Conservation (phyloP, 2,113 vertebrate species). For the Physeter macrocephalus region DNA sequence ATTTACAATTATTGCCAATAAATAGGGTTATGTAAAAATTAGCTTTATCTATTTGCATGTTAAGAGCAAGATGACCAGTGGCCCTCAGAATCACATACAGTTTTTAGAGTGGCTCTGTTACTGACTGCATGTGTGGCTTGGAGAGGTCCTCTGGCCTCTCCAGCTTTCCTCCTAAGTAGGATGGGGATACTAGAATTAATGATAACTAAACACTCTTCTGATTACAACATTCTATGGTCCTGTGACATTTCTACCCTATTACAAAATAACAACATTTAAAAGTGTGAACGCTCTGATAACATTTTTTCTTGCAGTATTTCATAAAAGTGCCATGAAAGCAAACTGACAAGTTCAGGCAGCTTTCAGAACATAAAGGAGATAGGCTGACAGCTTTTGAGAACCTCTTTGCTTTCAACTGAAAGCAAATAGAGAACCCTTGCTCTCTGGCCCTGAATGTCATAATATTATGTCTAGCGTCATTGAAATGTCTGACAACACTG, state of each 20-base stretch:
- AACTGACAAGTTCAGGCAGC: constrained; percentile 22
- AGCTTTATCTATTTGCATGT: not conserved
- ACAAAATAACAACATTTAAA: constrained; percentile 27
- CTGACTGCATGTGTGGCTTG: not conserved
- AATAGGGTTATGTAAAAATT: not conserved
- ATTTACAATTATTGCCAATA: not conserved
- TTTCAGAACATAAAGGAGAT: constrained; percentile 5
- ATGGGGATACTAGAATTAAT: not conserved
- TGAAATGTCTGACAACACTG: not conserved
- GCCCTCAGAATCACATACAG: not conserved
- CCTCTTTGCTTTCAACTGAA: constrained; percentile 8
- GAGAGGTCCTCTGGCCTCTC: not conserved
- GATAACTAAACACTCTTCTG: not conserved
- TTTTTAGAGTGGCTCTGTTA: not conserved
- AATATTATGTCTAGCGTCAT: not conserved
- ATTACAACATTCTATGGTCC: not conserved
- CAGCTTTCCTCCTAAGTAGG: not conserved
- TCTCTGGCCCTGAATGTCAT: not conserved
- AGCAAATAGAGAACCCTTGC: not conserved
- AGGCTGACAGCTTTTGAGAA: constrained; percentile 23
- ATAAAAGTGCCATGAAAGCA: not conserved
- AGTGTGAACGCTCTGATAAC: not conserved
- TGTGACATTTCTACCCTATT: constrained; percentile 5
- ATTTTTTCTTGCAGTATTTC: constrained; percentile 34
- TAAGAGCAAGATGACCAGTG: not conserved